These are phyloP conservation scores for Varanus komodoensis DNA, from an alignment of 2,113 vertebrate genomes.

Conservation along the genomic window DNA sequence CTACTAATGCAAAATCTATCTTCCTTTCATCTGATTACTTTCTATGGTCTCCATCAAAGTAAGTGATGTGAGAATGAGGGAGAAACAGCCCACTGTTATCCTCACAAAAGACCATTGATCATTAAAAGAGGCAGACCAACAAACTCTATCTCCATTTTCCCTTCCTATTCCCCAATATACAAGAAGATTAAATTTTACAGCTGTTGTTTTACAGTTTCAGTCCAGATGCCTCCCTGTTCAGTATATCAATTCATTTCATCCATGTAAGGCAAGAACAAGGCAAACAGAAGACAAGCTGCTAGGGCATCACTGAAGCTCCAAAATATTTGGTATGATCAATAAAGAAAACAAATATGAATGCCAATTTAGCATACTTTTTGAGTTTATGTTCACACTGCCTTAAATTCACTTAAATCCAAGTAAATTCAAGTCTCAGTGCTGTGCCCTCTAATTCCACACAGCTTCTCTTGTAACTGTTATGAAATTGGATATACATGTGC, in stretches of 20 bases:
- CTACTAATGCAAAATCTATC: not conserved
- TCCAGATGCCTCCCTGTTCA: not conserved
- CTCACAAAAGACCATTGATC: constrained; percentile 8
- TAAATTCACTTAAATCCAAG: not conserved
- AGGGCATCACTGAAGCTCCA: not conserved
- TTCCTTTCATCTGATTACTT: not conserved
- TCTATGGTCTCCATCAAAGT: not conserved
- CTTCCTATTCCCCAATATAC: constrained; percentile 5
- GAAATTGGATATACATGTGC: not conserved
- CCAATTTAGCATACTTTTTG: not conserved
- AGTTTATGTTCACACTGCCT: not conserved
- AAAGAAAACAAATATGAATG: not conserved
- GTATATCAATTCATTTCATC: not conserved
- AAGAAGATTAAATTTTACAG: not conserved
- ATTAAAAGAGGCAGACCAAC: not conserved
- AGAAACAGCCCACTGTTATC: not conserved
- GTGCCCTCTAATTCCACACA: not conserved
- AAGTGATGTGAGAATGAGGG: not conserved
- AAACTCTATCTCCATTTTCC: constrained; percentile 9
- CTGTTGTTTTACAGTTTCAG: not conserved
- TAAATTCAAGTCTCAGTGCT: not conserved
- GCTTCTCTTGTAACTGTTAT: not conserved
- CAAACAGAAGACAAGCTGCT: not conserved
- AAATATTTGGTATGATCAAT: not conserved
- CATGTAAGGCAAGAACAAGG: not conserved